Evolutionary conservation across 2,888 invertebrate species (phyloP).

Genomic region (Disparrhopalites patrizii): DNA sequence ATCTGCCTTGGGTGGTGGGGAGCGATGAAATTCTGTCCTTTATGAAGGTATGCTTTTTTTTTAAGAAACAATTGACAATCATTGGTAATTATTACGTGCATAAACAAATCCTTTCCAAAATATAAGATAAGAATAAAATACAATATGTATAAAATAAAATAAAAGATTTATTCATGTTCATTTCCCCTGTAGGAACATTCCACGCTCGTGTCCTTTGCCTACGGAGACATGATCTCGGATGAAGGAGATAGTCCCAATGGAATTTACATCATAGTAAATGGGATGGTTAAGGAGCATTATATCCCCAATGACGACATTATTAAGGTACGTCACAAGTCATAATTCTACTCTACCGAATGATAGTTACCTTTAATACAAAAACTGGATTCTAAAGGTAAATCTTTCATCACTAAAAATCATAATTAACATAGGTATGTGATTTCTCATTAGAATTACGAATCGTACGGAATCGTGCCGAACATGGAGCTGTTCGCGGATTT

Average conservation of each 20-base stretch:
- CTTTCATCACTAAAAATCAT: too few relatives aligned
- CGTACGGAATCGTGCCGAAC: conserved; percentile 57
- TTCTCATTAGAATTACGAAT: conserved; percentile 55
- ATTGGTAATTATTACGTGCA: too few relatives aligned
- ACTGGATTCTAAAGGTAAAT: too few relatives aligned
- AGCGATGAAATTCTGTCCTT: conserved; percentile 34
- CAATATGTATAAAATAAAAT: not conserved
- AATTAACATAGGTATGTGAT: too few relatives aligned
- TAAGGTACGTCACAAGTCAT: conserved; percentile 30
- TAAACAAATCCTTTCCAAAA: not conserved
- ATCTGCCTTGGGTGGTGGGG: conserved; percentile 43
- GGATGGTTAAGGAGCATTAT: conserved; percentile 52
- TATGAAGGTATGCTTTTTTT: conserved; percentile 39
- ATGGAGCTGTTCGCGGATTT: conserved; percentile 57
- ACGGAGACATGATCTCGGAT: conserved; percentile 51
- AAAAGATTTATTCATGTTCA: conserved; percentile 9
- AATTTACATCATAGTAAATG: conserved; percentile 54
- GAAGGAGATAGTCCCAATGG: conserved; percentile 52
- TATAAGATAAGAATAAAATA: not conserved
- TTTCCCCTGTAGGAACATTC: conserved; percentile 46
- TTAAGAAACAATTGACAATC: too few relatives aligned
- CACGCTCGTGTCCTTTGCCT: conserved; percentile 49
- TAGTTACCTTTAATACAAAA: too few relatives aligned
- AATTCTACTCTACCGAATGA: too few relatives aligned
- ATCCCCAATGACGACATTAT: conserved; percentile 52